A percentile compares a stretch with the other conserved stretches of the same genome.
Evolutionary conservation across 2,797 vertebrate genomes (phyloP).

Genomic region (Ctenochaetus hawaiiensis): DNA sequence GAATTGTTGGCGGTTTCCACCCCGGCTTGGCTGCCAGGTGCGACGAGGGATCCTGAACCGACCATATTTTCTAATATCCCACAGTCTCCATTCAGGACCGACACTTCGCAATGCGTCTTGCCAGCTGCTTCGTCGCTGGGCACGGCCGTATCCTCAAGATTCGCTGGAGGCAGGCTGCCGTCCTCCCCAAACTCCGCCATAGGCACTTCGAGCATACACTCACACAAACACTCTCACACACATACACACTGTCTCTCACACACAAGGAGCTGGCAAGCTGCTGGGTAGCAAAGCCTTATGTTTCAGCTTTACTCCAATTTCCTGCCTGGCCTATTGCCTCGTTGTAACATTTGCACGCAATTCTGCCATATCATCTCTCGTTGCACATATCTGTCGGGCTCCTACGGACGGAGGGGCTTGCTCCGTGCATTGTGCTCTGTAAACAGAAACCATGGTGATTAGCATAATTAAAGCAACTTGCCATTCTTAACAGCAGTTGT

Average conservation of each 20-base stretch:
- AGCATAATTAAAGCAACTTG: conserved; percentile 29
- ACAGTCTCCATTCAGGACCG: conserved; percentile 94
- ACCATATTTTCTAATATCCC: conserved; percentile 82
- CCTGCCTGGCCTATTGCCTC: conserved; percentile 59
- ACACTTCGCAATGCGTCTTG: conserved; percentile 86
- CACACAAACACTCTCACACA: background rate
- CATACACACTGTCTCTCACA: conserved; percentile 13
- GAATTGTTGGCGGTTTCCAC: conserved; percentile 73
- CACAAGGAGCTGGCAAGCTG: conserved; percentile 33
- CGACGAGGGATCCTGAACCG: conserved; percentile 69
- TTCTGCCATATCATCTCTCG: conserved; percentile 60
- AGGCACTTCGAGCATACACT: conserved; percentile 71
- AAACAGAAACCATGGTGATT: conserved; percentile 47
- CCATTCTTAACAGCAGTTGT: conserved; percentile 5
- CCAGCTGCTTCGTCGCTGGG: conserved; percentile 83
- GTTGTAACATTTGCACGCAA: conserved; percentile 47
- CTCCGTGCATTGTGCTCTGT: conserved; percentile 61
- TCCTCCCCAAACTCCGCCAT: conserved; percentile 94
- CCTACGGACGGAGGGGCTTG: conserved; percentile 30
- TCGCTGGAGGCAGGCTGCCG: conserved; percentile 86
- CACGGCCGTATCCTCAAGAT: conserved; percentile 83
- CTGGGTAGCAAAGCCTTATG: conserved; percentile 55
- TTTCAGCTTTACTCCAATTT: conserved; percentile 64
- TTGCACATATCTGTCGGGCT: conserved; percentile 48
- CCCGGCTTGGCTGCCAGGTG: conserved; percentile 83